Evolutionary conservation across 2,888 invertebrate genomes (phyloP).

Genomic region (Eristalinus aeneus): DNA sequence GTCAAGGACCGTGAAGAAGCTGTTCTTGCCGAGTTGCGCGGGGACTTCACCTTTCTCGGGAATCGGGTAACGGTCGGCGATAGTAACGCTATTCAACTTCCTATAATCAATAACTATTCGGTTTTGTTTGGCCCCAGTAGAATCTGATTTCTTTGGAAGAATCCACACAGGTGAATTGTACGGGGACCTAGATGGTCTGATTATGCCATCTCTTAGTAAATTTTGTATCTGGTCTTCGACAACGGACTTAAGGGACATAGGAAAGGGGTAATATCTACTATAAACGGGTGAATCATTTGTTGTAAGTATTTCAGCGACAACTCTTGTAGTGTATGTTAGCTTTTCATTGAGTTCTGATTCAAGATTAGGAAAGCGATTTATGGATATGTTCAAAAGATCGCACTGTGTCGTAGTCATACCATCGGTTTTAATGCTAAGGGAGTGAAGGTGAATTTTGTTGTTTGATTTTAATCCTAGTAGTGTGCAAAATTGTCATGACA

Average conservation of each 20-base stretch:
- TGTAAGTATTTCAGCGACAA: slow-evolving; percentile 1
- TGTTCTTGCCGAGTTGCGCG: not conserved
- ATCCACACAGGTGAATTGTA: not conserved
- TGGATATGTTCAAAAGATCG: not conserved
- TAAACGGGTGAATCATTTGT: not conserved
- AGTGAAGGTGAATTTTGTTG: not conserved
- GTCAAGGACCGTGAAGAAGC: not conserved
- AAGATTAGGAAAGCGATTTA: not conserved
- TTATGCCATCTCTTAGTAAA: not conserved
- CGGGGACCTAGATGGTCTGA: not conserved
- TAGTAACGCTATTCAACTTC: slow-evolving; percentile 9
- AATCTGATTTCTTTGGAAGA: not conserved
- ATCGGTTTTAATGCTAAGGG: not conserved
- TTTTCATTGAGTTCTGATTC: not conserved
- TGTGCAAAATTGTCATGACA: not conserved
- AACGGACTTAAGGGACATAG: not conserved
- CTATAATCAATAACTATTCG: slow-evolving; percentile 1
- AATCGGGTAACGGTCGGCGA: slow-evolving; percentile 18
- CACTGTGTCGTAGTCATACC: not conserved
- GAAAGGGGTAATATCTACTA: slow-evolving; percentile 1
- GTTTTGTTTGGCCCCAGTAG: slow-evolving; percentile 3
- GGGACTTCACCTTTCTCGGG: slow-evolving; percentile 23
- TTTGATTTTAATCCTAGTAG: not conserved
- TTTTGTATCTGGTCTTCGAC: not conserved
- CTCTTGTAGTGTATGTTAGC: not conserved